Evolutionary conservation across 2,888 invertebrate species (phyloP).

Genomic region (Pantelozetes paolii): DNA sequence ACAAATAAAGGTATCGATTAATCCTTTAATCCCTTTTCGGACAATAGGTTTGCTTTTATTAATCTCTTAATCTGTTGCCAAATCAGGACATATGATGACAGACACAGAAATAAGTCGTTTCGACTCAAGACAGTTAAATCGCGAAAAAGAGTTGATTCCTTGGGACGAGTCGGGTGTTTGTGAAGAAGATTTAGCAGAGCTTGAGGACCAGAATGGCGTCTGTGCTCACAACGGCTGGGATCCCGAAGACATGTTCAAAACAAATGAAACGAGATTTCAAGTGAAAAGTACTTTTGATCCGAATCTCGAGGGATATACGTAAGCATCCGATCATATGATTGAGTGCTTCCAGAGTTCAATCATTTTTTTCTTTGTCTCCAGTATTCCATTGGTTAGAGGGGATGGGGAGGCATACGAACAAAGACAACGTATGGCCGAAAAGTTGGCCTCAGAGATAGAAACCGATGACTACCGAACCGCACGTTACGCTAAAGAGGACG

Average conservation of each 20-base stretch:
- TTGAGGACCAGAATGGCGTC: conserved; percentile 32
- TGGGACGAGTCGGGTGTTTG: conserved; percentile 64
- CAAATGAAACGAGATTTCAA: conserved; percentile 85
- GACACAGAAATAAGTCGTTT: conserved; percentile 83
- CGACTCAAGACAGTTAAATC: conserved; percentile 63
- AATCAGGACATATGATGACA: conserved; percentile 55
- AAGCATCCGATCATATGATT: background rate
- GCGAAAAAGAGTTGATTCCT: conserved; percentile 78
- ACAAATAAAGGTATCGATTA: conserved; percentile 59
- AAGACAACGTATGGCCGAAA: conserved; percentile 77
- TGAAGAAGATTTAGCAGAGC: conserved; percentile 32
- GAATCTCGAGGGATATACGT: conserved; percentile 81
- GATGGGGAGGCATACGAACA: conserved; percentile 83
- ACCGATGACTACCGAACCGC: conserved; percentile 72
- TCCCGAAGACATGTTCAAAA: conserved; percentile 91
- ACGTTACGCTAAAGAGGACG: conserved; percentile 64
- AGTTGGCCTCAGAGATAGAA: conserved; percentile 89
- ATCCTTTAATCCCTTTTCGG: background rate
- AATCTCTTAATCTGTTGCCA: background rate
- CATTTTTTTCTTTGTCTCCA: conserved; percentile 42
- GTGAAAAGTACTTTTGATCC: conserved; percentile 89
- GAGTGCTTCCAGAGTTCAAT: too few relatives aligned
- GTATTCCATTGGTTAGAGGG: conserved; percentile 67
- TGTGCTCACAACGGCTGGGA: conserved; percentile 70
- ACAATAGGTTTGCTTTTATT: background rate